A percentile compares a stretch with the other conserved stretches of the same genome.
phyloP scores from a whole-genome alignment of 2,797 vertebrate genomes.

The Gymnothorax javanicus region DNA sequence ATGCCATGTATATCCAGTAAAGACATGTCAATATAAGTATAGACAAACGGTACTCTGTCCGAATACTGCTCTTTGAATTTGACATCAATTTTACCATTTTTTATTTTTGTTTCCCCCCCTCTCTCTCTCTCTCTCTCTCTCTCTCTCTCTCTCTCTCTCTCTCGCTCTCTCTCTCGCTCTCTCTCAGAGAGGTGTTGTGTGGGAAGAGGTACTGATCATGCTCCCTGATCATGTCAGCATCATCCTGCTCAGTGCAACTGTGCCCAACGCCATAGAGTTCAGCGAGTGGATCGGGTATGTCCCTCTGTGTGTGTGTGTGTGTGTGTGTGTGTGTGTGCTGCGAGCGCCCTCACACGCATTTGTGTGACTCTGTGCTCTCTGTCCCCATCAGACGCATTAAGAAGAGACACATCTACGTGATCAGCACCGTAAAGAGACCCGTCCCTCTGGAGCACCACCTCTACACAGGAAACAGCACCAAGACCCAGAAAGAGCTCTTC shows the following conservation, averaged over 20 bases:
- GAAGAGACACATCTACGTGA: constrained; percentile 86
- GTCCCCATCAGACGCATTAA: constrained; percentile 79
- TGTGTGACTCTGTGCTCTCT: neutral
- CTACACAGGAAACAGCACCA: constrained; percentile 91
- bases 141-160: neutral
- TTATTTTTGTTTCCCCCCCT: neutral
- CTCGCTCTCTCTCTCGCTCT: constrained; percentile 19
- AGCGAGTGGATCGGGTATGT: constrained; percentile 92
- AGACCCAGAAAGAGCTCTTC: constrained; percentile 89
- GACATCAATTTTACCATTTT: neutral
- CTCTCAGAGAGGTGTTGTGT: constrained; percentile 86
- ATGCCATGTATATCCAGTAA: no score
- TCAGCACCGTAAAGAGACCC: constrained; percentile 85
- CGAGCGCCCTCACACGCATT: no score
- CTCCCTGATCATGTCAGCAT: constrained; percentile 91
- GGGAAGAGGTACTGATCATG: constrained; percentile 95
- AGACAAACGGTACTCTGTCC: no score
- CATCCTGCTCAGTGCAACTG: constrained; percentile 89
- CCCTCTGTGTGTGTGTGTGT: neutral
- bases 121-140: neutral
- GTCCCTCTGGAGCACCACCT: constrained; percentile 88
- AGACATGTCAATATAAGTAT: no score
- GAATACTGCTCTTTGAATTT: neutral
- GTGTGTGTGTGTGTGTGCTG: neutral
- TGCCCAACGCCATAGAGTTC: constrained; percentile 90